Conservation (phyloP, 1,140 invertebrate genomes). For the Zaprionus inermis region DNA sequence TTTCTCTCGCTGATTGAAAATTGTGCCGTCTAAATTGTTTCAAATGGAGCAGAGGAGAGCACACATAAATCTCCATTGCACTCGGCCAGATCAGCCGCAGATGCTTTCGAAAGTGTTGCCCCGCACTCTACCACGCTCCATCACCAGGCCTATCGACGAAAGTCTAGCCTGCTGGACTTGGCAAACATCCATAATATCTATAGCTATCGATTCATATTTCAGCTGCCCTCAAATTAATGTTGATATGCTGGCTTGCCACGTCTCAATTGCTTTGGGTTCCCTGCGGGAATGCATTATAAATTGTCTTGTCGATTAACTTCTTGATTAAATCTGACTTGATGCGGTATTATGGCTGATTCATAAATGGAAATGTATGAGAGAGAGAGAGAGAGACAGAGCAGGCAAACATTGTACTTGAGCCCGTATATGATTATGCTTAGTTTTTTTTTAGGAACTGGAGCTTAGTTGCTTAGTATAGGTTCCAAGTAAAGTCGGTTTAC, state of each 20-base stretch:
- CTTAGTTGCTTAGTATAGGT: too few relatives aligned
- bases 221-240: neutral
- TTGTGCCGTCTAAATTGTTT: constrained; percentile 70
- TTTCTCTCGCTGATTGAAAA: constrained; percentile 60
- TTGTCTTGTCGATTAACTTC: constrained; percentile 6
- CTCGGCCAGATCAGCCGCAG: constrained; percentile 12
- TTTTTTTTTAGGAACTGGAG: too few relatives aligned
- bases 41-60: constrained; percentile 56
- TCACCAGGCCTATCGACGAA: neutral
- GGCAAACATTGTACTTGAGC: too few relatives aligned
- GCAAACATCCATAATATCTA: neutral
- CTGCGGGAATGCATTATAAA: neutral
- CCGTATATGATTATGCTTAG: too few relatives aligned
- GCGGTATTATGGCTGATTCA: neutral
- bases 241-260: neutral
- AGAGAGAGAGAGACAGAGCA: too few relatives aligned
- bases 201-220: neutral
- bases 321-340: neutral
- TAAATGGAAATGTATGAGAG: too few relatives aligned
- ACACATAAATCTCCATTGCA: constrained; percentile 48
- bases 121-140: neutral
- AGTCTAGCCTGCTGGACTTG: neutral
- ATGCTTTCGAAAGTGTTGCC: neutral
- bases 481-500: too few relatives aligned
- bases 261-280: neutral